Evolutionary conservation across 2,888 invertebrate genomes (phyloP).

Genomic region (Lochmaea capreae): DNA sequence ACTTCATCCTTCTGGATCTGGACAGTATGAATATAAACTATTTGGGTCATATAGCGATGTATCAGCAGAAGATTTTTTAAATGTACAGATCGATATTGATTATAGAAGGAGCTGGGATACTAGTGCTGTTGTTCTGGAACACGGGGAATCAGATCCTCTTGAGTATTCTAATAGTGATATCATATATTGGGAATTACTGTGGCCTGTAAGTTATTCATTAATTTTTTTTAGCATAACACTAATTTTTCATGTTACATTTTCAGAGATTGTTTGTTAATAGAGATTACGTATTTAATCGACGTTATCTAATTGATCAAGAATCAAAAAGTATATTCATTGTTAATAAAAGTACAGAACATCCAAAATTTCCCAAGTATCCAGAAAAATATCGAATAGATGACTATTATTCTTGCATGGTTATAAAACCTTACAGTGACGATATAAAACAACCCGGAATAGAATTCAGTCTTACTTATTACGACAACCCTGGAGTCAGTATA

Average conservation of each 20-base stretch:
- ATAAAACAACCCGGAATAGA: conserved; percentile 77
- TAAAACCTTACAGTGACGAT: conserved; percentile 73
- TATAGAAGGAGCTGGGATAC: conserved; percentile 85
- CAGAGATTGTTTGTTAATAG: conserved; percentile 86
- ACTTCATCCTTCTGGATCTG: conserved; percentile 74
- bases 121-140: conserved; percentile 77
- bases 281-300: conserved; percentile 86
- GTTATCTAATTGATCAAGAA: conserved; percentile 72
- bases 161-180: conserved; percentile 75
- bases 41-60: conserved; percentile 86
- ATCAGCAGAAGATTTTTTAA: conserved; percentile 81
- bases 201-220: conserved; percentile 77
- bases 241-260: conserved; percentile 51
- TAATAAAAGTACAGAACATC: conserved; percentile 78
- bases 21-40: conserved; percentile 86
- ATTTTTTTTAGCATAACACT: conserved; percentile 15
- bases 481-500: conserved; percentile 85
- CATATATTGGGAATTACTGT: conserved; percentile 89
- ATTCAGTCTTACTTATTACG: conserved; percentile 88
- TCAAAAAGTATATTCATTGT: conserved; percentile 73
- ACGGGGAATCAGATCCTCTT: conserved; percentile 75
- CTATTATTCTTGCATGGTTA: conserved; percentile 90
- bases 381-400: conserved; percentile 80
- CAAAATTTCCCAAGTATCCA: conserved; percentile 74
- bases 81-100: conserved; percentile 83